These are phyloP conservation scores for Phrixothrix hirtus DNA, from an alignment of 2,888 invertebrate genomes.

Conservation along the genomic window DNA sequence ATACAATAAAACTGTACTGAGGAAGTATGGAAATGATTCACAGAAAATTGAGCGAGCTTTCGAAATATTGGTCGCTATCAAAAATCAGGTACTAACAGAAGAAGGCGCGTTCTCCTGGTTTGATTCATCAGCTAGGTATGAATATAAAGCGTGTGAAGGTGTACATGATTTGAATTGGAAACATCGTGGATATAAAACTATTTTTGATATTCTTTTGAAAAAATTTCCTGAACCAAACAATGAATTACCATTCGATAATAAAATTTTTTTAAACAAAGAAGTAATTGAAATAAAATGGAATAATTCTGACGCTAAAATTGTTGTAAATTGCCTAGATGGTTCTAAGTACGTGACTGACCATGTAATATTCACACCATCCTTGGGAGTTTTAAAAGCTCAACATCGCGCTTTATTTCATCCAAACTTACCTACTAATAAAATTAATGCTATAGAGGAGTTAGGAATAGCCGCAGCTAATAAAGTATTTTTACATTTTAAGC, in stretches of 20 bases:
- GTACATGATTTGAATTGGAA: conserved; percentile 74
- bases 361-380: conserved; percentile 67
- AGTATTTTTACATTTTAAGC: conserved; percentile 64
- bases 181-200: conserved; percentile 67
- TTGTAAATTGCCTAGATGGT: conserved; percentile 58
- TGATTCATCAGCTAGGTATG: conserved; percentile 68
- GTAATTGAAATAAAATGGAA: conserved; percentile 12
- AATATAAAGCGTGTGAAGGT: conserved; percentile 71
- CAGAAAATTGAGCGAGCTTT: too few relatives aligned
- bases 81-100: neutral
- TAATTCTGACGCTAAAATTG: neutral
- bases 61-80: too few relatives aligned
- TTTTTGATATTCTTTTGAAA: conserved; percentile 67
- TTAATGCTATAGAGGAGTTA: conserved; percentile 60
- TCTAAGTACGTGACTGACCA: conserved; percentile 59
- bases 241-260: too few relatives aligned
- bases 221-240: conserved; percentile 12
- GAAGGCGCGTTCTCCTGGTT: conserved; percentile 65
- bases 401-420: conserved; percentile 60
- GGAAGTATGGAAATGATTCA: too few relatives aligned
- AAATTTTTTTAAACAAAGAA: conserved; percentile 25
- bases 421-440: conserved; percentile 58
- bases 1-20: too few relatives aligned
- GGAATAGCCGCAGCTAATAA: conserved; percentile 68
- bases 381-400: conserved; percentile 68